Base-by-base conservation (phyloP, 2,797 vertebrate species). In the Hapalemur alaotrensis region DNA sequence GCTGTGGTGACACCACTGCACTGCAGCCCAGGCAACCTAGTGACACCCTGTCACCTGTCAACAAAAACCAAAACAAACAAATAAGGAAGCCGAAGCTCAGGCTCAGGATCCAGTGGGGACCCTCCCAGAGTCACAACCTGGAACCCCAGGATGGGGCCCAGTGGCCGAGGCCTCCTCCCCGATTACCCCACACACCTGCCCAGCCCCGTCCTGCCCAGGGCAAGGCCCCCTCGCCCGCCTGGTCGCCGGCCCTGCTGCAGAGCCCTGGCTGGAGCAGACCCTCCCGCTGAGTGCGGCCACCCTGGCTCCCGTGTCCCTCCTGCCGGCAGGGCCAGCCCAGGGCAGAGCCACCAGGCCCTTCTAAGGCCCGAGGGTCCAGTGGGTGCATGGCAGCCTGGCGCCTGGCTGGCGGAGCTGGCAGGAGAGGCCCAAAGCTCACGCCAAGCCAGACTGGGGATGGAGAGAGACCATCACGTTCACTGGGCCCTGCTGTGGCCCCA, bases 91-190 rank as follows among this genome's bases (percentile, higher is more conserved):
- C 14, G 22, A 20, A 59, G 50, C 25, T 38, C 32, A 28, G 2
- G 61, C 20, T 22, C 69, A 20, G n/a, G 23, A 35, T 30, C 23
- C n/a, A 61, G 0, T 7, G 2, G 41, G 25, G 12, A 61, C 17
- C 14, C 22, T 25, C 10, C 28, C 2, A 13, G 11, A 2, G 4
- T 3, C 61, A 73, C 20, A 48, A 7, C 22, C 46, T 28, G 46
- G 25, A 20, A 18, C 13, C 25, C 48, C 20, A 35, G 59, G 23
- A 38, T 46, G 28, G 23, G 35, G 52, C n/a, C 32, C 59, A 14
- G 30, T 1, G 1, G 41, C 80, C 0, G 0, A n/a, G 57, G 59
- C 3, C 4, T 5, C 43, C 43, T 15, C 72, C 23, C 3, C 0
- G 20, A 46, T n/a, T n/a, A 32, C 9, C 54, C 20, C 7, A 1